A percentile compares a stretch with the other conserved stretches of the same genome.
These are phyloP conservation scores for Sipha maydis DNA, from an alignment of 2,888 invertebrate species.

Conservation along the genomic window DNA sequence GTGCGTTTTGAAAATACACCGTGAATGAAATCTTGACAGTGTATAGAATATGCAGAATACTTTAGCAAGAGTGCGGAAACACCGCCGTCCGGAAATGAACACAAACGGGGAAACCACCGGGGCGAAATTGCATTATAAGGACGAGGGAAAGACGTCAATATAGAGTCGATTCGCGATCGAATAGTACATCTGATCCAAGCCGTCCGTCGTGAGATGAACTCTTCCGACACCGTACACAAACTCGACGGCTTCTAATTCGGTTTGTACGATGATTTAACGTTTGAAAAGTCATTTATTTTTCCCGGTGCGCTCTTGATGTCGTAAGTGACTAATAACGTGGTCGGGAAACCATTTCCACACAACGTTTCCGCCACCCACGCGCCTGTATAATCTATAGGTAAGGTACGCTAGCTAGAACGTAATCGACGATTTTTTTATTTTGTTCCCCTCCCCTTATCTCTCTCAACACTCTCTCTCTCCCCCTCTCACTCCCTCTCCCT, in stretches of 20 bases:
- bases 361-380: constrained; percentile 11
- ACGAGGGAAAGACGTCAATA: not conserved
- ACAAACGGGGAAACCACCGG: constrained; percentile 47
- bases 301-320: not conserved
- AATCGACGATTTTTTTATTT: not conserved
- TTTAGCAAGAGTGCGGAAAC: constrained; percentile 2
- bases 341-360: constrained; percentile 35
- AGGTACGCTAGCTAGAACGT: not conserved
- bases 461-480: too few relatives aligned
- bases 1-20: not conserved
- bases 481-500: too few relatives aligned
- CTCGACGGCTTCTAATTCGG: constrained; percentile 40
- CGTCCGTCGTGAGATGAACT: not conserved
- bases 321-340: constrained; percentile 40
- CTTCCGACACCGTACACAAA: not conserved
- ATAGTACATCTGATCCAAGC: not conserved
- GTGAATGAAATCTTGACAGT: not conserved
- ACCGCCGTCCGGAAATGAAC: constrained; percentile 55
- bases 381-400: too few relatives aligned
- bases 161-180: not conserved
- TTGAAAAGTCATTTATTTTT: constrained; percentile 61
- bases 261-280: constrained; percentile 34
- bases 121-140: constrained; percentile 39
- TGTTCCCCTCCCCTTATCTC: too few relatives aligned
- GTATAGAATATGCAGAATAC: too few relatives aligned